Evolutionary conservation across 2,888 invertebrate genomes (phyloP).

Genomic region (Zygothrica quintamaculata): DNA sequence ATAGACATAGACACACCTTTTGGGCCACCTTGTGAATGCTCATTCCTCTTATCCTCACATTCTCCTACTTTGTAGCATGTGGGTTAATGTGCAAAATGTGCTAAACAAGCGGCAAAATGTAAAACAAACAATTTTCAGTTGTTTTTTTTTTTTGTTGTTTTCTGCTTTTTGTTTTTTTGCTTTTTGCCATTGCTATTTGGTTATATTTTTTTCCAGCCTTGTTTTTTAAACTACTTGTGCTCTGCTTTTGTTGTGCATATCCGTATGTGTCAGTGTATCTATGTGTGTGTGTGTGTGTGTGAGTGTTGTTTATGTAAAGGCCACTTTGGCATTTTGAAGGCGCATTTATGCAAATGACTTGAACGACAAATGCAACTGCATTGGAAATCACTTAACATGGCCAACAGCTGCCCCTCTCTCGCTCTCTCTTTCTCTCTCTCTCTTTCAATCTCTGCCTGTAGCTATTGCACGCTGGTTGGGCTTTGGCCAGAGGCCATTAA

Average conservation of each 20-base stretch:
- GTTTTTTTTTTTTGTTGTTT: conserved; percentile 17
- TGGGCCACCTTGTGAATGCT: conserved; percentile 2
- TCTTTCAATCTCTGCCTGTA: too few species aligned
- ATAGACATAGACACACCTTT: conserved; percentile 42
- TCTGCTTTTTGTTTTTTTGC: background rate
- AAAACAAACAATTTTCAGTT: conserved; percentile 61
- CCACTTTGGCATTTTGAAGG: conserved; percentile 50
- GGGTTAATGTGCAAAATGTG: conserved; percentile 75
- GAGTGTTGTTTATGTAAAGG: conserved; percentile 14
- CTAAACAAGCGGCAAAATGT: conserved; percentile 58
- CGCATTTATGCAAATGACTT: conserved; percentile 65
- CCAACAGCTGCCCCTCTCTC: background rate
- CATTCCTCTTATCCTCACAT: conserved; percentile 1
- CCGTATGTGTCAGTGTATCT: too few species aligned
- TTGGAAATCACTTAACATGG: conserved; percentile 71
- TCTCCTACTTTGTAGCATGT: conserved; percentile 49
- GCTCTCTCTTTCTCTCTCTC: background rate
- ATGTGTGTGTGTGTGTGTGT: background rate
- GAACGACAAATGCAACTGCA: conserved; percentile 67
- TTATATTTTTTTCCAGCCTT: background rate
- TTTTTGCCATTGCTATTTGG: conserved; percentile 3
- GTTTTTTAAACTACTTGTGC: conserved; percentile 1
- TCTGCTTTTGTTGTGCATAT: background rate
- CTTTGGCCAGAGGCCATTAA: conserved; percentile 37
- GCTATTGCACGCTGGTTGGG: too few species aligned